These are phyloP conservation scores for Sebastes dallii DNA, from an alignment of 2,797 vertebrate genomes.

Conservation along the genomic window DNA sequence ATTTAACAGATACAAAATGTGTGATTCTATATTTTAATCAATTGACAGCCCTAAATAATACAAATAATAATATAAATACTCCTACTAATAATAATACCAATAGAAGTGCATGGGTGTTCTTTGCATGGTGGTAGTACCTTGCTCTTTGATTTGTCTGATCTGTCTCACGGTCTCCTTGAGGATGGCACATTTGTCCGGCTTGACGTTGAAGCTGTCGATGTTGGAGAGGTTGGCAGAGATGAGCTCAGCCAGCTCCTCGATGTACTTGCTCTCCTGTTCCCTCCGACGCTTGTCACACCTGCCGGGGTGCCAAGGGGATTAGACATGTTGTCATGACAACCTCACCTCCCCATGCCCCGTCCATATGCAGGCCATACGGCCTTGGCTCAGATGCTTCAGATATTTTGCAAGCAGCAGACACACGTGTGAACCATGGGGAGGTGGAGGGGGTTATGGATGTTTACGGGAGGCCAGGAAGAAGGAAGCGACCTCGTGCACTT, in stretches of 20 bases:
- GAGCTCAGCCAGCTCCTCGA: slow-evolving; percentile 97
- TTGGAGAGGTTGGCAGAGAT: slow-evolving; percentile 99
- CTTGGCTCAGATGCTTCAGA: slow-evolving; percentile 28
- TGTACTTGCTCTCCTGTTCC: slow-evolving; percentile 99
- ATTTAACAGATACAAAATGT: no score
- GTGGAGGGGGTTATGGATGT: neutral
- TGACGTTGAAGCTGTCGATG: slow-evolving; percentile 99
- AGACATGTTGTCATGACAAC: slow-evolving; percentile 73
- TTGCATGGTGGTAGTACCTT: slow-evolving; percentile 83
- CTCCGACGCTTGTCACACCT: slow-evolving; percentile 96
- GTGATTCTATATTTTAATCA: neutral
- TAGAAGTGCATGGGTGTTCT: neutral
- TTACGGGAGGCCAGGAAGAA: neutral
- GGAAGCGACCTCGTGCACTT: slow-evolving; percentile 1
- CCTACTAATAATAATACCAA: neutral
- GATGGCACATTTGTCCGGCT: slow-evolving; percentile 99
- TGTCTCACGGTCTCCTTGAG: slow-evolving; percentile 99
- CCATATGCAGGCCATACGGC: slow-evolving; percentile 32
- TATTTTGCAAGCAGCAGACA: slow-evolving; percentile 18
- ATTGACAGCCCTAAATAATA: neutral
- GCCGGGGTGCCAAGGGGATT: slow-evolving; percentile 71
- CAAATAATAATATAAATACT: neutral
- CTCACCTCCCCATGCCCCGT: slow-evolving; percentile 43
- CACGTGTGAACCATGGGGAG: neutral
- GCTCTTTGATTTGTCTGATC: slow-evolving; percentile 99